These are phyloP conservation scores for Branchinecta lindahli DNA, from an alignment of 1,140 invertebrate species.

Conservation along the genomic window DNA sequence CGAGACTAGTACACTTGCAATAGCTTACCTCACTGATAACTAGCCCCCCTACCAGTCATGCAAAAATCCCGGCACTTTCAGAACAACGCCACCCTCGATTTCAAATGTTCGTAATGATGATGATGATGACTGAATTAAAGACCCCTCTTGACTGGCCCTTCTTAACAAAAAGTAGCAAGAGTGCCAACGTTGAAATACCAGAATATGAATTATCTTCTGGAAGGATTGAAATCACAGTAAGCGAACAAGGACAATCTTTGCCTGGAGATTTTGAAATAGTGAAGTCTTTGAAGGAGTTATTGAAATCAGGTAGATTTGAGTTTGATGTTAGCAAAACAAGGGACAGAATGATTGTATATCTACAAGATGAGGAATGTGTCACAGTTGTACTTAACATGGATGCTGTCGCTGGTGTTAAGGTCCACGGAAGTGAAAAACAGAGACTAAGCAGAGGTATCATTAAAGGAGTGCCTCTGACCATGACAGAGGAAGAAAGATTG, in stretches of 20 bases:
- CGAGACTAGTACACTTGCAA: too few species aligned
- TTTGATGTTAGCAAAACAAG: neutral
- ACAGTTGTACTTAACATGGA: neutral
- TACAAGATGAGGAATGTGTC: neutral
- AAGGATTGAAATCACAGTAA: constrained; percentile 1
- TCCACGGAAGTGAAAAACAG: neutral
- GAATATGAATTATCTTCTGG: neutral
- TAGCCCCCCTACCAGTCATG: too few species aligned
- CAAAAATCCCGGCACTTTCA: neutral
- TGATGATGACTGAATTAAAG: too few species aligned
- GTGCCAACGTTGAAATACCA: neutral
- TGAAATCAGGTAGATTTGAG: constrained; percentile 5
- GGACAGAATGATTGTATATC: constrained; percentile 1
- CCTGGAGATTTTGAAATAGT: neutral
- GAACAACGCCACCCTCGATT: neutral
- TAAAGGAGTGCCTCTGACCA: neutral
- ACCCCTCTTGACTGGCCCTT: too few species aligned
- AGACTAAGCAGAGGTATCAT: constrained; percentile 5
- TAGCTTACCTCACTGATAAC: too few species aligned
- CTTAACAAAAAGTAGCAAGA: too few species aligned
- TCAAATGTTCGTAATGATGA: constrained; percentile 8
- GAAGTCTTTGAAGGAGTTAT: constrained; percentile 8
- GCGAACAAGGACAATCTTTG: neutral
- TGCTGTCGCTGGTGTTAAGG: neutral
- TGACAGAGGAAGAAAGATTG: neutral